Base-by-base conservation (phyloP, 2,888 invertebrate species). In the Diarsia brunnea region DNA sequence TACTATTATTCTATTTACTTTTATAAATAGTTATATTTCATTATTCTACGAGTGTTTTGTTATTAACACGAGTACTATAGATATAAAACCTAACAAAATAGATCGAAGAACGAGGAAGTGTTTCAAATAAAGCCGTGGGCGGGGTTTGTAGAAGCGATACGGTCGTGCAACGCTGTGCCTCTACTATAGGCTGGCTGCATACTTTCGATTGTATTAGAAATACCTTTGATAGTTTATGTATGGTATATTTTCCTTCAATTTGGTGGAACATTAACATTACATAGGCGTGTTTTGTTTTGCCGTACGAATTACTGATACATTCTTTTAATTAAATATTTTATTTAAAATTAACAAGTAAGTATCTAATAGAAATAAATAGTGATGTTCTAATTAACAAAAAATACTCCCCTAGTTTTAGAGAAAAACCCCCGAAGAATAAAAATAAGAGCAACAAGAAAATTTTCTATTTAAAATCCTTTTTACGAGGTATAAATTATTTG, bases 41-140 rank as follows among this genome's bases (percentile, higher is more conserved):
- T 24, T 43, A 65, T 21, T 64, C 10, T 60, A 24, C 2, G 4
- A 51, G 14, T 73, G 16, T 65, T 53, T 82, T 69, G 64, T 73
- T 61, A 63, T 24, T 75, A 69, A 74, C n/a, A 68, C 68, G 61
- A 69, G 55, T 81, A 72, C 43, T 69, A 78, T 66, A 53, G n/a
- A 47, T 69, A 73, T 70, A 80, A 78, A 79, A 75, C 79, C 64
- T 74, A 86, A 78, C 79, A 78, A 82, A 88, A 80, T 80, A 69
- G 69, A 84, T 86, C 84, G 85, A 91, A 89, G 88, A 90, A 94
- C 91, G 85, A 95, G 95, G 95, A 95, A 95, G 93, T 93, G 89
- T 92, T 88, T 87, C 87, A 82, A 90, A 89, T 88, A 88, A 91
- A 91, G 92, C 89, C 87, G 94, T 94, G 90, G 94, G 95, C 91